Base-by-base conservation (phyloP, 1,140 invertebrate genomes). In the Argopecten irradians region DNA sequence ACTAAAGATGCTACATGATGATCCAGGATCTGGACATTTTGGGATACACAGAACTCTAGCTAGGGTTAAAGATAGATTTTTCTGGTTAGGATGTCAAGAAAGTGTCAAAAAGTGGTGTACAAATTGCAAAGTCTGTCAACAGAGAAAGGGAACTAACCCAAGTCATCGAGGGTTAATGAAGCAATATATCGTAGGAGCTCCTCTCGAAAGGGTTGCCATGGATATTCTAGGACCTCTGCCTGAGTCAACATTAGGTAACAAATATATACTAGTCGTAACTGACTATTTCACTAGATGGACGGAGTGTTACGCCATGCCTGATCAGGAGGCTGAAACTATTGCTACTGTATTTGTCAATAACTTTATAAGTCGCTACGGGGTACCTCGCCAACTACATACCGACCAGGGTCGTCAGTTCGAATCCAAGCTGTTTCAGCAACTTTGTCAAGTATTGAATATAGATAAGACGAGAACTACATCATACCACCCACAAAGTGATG, bases 261-360 rank as follows among this genome's bases (percentile, higher is more conserved):
- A 89, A n/a, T 92, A 93, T 34, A 91, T 94, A 36, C 34, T 93
- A 22, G 90, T 93, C 13, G 86, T 92, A 0, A 89, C 86, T 0
- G 93, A 94, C 87, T 93, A 94, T 86, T 92, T 94, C 35, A 94
- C 95, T 0, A 92, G 93, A 87, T 95, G 88, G 85, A 85, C 89
- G 11, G 89, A 93, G 89, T 92, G 84, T 88, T n/a, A n/a, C n/a
- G n/a, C n/a, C n/a, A n/a, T n/a, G n/a, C n/a, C n/a, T n/a, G n/a
- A n/a, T n/a, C n/a, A 91, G 36, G 55, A 92, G 55, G 89, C 93
- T 28, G 86, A 82, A 16, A 90, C 92, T 33, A 88, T 95, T 32
- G 90, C 90, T 14, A 86, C 90, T 0, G 87, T 92, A 22, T 82
- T 95, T 5, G 83, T 88, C 1, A 87, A 71, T 0, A 83, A 92